Evolutionary conservation across 2,888 invertebrate species (phyloP).

Genomic region (Tethea ocularis): DNA sequence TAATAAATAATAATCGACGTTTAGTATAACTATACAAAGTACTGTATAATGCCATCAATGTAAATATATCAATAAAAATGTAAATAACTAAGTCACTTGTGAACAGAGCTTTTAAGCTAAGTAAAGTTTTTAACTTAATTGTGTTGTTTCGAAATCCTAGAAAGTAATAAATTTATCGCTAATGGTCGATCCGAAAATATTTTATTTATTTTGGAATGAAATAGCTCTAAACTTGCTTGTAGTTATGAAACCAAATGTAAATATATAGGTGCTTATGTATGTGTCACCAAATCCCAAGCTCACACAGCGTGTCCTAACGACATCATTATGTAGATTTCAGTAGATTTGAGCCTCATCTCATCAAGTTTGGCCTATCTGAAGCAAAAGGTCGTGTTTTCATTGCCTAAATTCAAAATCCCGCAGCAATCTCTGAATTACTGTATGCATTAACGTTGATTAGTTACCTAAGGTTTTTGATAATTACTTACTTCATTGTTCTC

Average conservation of each 20-base stretch:
- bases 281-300: constrained; percentile 21
- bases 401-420: not conserved
- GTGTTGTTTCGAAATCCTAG: not conserved
- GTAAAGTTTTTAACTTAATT: not conserved
- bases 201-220: not conserved
- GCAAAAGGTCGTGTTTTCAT: constrained; percentile 35
- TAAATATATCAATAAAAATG: not conserved
- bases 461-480: not conserved
- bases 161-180: not conserved
- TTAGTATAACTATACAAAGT: not conserved
- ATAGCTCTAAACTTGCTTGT: not conserved
- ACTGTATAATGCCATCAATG: not conserved
- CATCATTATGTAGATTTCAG: constrained; percentile 52
- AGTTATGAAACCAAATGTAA: constrained; percentile 20
- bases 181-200: no score
- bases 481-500: not conserved
- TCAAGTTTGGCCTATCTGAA: constrained; percentile 34
- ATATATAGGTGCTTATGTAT: constrained; percentile 7
- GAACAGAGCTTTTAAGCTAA: not conserved
- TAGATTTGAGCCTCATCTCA: constrained; percentile 33
- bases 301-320: constrained; percentile 40
- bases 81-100: not conserved
- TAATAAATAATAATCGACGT: not conserved
- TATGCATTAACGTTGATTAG: constrained; percentile 2
- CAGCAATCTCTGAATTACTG: not conserved